phyloP scores from a whole-genome alignment of 2,888 invertebrate genomes.

The Dascillus cervinus region DNA sequence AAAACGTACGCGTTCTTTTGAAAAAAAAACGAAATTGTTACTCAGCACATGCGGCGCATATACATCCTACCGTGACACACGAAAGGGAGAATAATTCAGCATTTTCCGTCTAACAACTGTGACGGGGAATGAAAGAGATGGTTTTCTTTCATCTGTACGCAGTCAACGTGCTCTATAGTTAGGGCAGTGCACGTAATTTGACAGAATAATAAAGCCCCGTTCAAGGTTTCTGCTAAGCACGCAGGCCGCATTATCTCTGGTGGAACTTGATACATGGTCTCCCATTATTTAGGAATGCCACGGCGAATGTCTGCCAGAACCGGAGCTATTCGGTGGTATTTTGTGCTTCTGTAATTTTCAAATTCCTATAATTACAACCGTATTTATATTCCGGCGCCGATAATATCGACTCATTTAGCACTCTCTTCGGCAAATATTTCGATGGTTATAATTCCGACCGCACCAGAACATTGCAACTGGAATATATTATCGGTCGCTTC shows the following conservation, averaged over 20 bases:
- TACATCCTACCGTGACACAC: conserved; percentile 18
- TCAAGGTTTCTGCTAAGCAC: conserved; percentile 34
- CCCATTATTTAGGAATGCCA: conserved; percentile 37
- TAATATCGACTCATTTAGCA: too few species aligned
- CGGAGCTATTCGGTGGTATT: conserved; percentile 13
- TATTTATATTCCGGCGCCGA: too few species aligned
- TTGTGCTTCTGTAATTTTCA: conserved; percentile 10
- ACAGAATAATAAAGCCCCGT: conserved; percentile 38
- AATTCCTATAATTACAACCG: conserved; percentile 8
- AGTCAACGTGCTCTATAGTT: conserved; percentile 20
- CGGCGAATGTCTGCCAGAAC: conserved; percentile 17
- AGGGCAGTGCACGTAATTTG: conserved; percentile 34
- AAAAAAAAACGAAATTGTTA: conserved; percentile 14
- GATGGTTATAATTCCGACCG: too few species aligned
- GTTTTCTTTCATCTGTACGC: conserved; percentile 22
- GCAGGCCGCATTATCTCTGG: conserved; percentile 34
- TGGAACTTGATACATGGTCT: conserved; percentile 30
- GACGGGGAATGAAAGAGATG: conserved; percentile 21
- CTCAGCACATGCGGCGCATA: conserved; percentile 13
- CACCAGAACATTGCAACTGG: too few species aligned
- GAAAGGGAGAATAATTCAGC: conserved; percentile 22
- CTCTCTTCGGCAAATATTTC: too few species aligned
- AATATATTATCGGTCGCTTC: too few species aligned
- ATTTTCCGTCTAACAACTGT: conserved; percentile 23
- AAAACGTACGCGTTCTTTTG: too few species aligned